A percentile compares a stretch with the other conserved stretches of the same genome.
phyloP scores from a whole-genome alignment of 2,888 invertebrate genomes.

The Eustalomyia histrio region DNA sequence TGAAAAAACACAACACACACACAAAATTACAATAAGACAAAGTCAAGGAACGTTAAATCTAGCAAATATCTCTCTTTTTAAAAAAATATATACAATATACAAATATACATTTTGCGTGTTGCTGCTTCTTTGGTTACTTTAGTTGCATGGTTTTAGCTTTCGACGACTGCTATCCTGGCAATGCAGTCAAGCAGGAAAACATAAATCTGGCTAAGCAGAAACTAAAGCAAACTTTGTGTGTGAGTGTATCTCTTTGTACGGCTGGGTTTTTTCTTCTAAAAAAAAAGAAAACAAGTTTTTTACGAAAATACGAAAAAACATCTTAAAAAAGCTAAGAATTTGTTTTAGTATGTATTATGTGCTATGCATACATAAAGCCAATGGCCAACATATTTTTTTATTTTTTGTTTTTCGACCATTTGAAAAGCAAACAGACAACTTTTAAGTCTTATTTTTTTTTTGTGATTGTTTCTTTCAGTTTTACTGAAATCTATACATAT shows the following conservation, averaged over 20 bases:
- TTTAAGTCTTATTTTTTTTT: conserved; percentile 51
- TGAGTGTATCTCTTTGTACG: not conserved
- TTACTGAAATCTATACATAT: conserved; percentile 56
- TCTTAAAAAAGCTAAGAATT: conserved; percentile 48
- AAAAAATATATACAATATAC: conserved; percentile 34
- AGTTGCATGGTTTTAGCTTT: conserved; percentile 38
- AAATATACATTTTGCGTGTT: conserved; percentile 53
- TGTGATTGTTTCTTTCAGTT: conserved; percentile 25
- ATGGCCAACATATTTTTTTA: conserved; percentile 55
- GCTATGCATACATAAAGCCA: conserved; percentile 59
- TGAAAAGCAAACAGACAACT: conserved; percentile 67
- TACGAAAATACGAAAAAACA: conserved; percentile 13
- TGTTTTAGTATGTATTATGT: conserved; percentile 49
- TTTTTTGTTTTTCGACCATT: conserved; percentile 52
- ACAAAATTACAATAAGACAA: conserved; percentile 54
- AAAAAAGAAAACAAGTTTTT: conserved; percentile 62
- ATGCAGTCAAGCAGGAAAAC: conserved; percentile 67
- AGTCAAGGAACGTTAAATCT: conserved; percentile 58
- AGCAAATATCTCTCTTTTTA: conserved; percentile 44
- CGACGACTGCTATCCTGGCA: conserved; percentile 52
- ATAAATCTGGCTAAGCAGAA: conserved; percentile 68
- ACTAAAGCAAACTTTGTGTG: conserved; percentile 56
- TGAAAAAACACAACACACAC: conserved; percentile 14
- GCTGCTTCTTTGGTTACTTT: conserved; percentile 34
- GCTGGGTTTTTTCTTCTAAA: not conserved